Evolutionary conservation across 2,888 invertebrate species (phyloP), one percentile per base, ranked within the genome.

Genomic region (Synanthedon myopaeformis): DNA sequence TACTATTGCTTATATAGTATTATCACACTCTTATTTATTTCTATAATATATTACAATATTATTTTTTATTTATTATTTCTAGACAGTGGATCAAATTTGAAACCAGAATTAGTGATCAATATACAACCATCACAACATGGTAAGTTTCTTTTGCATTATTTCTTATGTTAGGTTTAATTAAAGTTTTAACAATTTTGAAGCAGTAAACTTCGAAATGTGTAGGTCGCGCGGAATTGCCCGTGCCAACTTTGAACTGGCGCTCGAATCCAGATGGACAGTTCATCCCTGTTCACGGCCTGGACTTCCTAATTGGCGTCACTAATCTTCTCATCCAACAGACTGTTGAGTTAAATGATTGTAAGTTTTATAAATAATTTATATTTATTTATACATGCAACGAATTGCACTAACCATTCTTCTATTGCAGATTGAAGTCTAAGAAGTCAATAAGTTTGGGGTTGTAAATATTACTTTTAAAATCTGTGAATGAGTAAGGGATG

Each of bases 241-340:
- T 91, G 35, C 86, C 89, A 3, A 90, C 91, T 5, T 71, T 89
- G 17, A 89, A 91, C 64, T 91, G 91, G 91, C 82, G 81, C 50
- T 88, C 90, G 14, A 89, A 83, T 17, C 79, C 80, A 49, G 79
- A 89, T 5, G 85, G 89, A 0, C 91, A 91, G 64, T 88, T 92
- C 63, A 89, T 90, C 57, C 91, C 93, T 0, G 76, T 90, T 45
- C 88, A 90, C 49, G 94, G 94, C 12, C 85, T 93, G 57, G 93
- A 93, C 69, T 92, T 93, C 71, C 88, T 94, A 49, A 88, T 89
- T 52, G 92, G 92, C 23, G 89, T 92, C 51, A 89, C 92, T 54
- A 91, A 90, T 51, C 78, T 94, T 4, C 89, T 92, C 59, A 92
- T 94, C 55, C 93, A 95, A 69, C 95, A 95, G 78, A 93, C 94